phyloP scores from a whole-genome alignment of 2,797 vertebrate genomes.

The Crenichthys baileyi region DNA sequence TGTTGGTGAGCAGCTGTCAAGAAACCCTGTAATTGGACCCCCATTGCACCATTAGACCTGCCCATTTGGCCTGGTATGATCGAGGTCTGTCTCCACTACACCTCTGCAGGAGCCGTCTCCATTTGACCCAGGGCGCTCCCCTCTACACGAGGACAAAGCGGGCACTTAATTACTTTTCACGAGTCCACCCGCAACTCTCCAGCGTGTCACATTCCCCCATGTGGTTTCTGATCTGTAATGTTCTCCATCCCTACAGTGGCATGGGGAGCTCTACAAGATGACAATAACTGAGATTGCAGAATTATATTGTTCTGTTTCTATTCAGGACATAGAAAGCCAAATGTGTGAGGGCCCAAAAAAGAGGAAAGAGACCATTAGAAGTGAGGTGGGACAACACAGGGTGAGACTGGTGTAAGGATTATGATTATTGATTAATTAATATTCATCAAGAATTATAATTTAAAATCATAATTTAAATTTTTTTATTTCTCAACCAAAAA shows the following conservation, averaged over 20 bases:
- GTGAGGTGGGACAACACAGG: not conserved
- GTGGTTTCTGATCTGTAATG: constrained; percentile 64
- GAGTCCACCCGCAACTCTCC: constrained; percentile 66
- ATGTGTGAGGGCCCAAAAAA: not conserved
- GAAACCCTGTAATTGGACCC: constrained; percentile 75
- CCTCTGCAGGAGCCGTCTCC: constrained; percentile 67
- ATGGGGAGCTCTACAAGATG: constrained; percentile 51
- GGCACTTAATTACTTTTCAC: constrained; percentile 72
- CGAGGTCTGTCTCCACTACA: constrained; percentile 70
- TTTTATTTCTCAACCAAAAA: too few relatives aligned
- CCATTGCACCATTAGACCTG: constrained; percentile 80
- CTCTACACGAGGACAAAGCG: constrained; percentile 55
- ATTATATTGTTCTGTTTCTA: constrained; percentile 48
- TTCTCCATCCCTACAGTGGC: constrained; percentile 57
- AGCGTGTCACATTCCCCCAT: constrained; percentile 46
- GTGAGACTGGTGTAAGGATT: too few relatives aligned
- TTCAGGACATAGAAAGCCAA: not conserved
- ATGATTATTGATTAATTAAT: too few relatives aligned
- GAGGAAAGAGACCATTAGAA: not conserved
- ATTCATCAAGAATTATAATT: too few relatives aligned
- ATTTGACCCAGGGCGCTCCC: constrained; percentile 74
- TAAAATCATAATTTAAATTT: too few relatives aligned
- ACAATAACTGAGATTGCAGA: constrained; percentile 27
- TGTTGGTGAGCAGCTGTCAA: constrained; percentile 78
- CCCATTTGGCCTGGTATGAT: constrained; percentile 80